Percentiles rank a stretch among this genome's conserved stretches.
These are phyloP conservation scores for Drosophila leonis DNA, from an alignment of 2,888 invertebrate species.

Conservation along the genomic window DNA sequence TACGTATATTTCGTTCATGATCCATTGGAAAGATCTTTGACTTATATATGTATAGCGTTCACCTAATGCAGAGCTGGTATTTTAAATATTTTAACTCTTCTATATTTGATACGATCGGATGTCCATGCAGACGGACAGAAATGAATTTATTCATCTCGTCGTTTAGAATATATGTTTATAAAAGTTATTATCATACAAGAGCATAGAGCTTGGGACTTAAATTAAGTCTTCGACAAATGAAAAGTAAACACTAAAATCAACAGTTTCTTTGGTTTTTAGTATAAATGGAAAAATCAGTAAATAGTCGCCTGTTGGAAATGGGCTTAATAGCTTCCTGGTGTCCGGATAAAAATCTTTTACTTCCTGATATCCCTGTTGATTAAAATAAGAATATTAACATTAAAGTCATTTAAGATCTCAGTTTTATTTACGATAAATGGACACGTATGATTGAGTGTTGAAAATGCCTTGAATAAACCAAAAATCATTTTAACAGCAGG, in stretches of 20 bases:
- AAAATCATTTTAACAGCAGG: background rate
- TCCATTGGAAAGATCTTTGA: too few relatives aligned
- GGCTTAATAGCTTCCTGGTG: background rate
- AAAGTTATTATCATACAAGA: background rate
- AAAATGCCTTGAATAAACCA: background rate
- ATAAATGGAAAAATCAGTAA: background rate
- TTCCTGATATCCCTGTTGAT: background rate
- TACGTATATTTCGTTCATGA: background rate
- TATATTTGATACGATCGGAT: too few relatives aligned
- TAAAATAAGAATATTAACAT: background rate
- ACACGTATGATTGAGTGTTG: slow-evolving; percentile 36
- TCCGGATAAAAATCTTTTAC: background rate
- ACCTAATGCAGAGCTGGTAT: too few relatives aligned
- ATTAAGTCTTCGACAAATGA: background rate
- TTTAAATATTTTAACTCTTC: too few relatives aligned
- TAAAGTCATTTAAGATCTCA: background rate
- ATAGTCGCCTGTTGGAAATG: background rate
- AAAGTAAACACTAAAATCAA: background rate
- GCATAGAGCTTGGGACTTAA: background rate
- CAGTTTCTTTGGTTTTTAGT: background rate
- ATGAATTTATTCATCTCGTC: too few relatives aligned
- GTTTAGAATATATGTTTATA: background rate
- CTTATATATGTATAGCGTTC: too few relatives aligned
- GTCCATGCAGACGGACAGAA: too few relatives aligned
- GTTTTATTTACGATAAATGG: slow-evolving; percentile 11